Conservation (phyloP, 2,888 invertebrate species). For the Lochmaea capreae region DNA sequence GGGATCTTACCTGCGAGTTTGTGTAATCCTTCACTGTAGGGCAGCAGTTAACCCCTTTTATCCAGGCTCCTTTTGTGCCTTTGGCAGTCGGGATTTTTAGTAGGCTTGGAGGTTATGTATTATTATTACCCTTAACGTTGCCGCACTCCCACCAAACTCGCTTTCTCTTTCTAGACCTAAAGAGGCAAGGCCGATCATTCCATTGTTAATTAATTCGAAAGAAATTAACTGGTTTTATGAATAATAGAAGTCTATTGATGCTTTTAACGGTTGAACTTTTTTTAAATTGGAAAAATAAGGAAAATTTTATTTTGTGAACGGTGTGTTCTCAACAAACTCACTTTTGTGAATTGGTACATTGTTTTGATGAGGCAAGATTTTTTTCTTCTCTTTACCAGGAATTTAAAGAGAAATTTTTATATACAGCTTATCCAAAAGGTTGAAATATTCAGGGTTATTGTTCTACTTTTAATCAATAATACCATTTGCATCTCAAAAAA, state of each 20-base stretch:
- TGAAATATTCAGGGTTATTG: too few relatives aligned
- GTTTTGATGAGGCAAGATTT: too few relatives aligned
- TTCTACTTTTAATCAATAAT: too few relatives aligned
- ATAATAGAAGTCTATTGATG: not conserved
- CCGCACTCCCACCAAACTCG: not conserved
- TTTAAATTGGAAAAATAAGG: too few relatives aligned
- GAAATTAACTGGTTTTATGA: slow-evolving; percentile 20
- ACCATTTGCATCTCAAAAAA: too few relatives aligned
- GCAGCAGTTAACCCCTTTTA: slow-evolving; percentile 40
- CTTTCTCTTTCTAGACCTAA: slow-evolving; percentile 11
- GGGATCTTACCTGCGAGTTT: slow-evolving; percentile 43
- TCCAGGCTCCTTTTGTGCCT: slow-evolving; percentile 36
- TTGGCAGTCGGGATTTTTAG: slow-evolving; percentile 40
- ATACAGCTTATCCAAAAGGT: too few relatives aligned
- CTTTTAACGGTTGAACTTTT: not conserved
- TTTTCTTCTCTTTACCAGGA: too few relatives aligned
- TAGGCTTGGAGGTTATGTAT: slow-evolving; percentile 35
- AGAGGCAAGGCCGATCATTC: slow-evolving; percentile 24
- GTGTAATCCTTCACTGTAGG: slow-evolving; percentile 40
- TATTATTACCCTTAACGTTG: slow-evolving; percentile 25
- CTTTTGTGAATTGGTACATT: too few relatives aligned
- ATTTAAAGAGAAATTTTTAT: too few relatives aligned
- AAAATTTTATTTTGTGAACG: too few relatives aligned
- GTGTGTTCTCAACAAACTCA: too few relatives aligned
- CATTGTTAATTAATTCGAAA: slow-evolving; percentile 28